Conservation (phyloP, 2,888 invertebrate species). For the Sminthurinus aureus region DNA sequence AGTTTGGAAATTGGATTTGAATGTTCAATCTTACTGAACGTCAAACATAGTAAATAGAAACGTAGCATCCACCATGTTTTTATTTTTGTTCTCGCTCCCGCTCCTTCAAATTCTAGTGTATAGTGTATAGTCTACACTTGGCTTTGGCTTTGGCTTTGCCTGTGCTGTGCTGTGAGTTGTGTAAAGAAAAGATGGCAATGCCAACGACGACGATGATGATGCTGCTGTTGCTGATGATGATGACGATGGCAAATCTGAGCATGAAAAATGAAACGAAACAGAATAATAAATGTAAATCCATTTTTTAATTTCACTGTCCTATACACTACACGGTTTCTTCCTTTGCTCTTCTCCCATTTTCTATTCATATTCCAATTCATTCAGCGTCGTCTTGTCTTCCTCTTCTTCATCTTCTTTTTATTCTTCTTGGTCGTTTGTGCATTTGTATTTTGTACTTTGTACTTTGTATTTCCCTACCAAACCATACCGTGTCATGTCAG, state of each 20-base stretch:
- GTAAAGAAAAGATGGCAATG: neutral
- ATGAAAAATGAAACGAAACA: constrained; percentile 56
- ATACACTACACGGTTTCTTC: neutral
- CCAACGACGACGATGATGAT: constrained; percentile 44
- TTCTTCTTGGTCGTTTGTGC: neutral
- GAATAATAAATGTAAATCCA: constrained; percentile 57
- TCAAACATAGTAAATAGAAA: too few species aligned
- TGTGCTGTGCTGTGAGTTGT: neutral
- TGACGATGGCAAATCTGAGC: constrained; percentile 45
- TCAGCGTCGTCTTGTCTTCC: neutral
- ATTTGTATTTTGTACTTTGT: neutral
- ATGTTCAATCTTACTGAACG: neutral
- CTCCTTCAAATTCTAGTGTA: neutral
- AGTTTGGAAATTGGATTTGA: neutral
- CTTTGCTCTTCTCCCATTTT: neutral
- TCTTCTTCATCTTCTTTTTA: neutral
- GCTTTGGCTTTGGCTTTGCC: too few species aligned
- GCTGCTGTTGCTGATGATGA: constrained; percentile 41
- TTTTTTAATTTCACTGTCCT: constrained; percentile 57
- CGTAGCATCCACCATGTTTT: too few species aligned
- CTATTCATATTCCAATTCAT: neutral
- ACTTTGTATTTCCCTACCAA: too few species aligned
- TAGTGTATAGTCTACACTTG: neutral
- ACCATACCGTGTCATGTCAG: too few species aligned
- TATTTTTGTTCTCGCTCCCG: too few species aligned